Evolutionary conservation across 2,797 vertebrate species (phyloP), one percentile per base, ranked within the genome.

Genomic region (Glyptemys insculpta): DNA sequence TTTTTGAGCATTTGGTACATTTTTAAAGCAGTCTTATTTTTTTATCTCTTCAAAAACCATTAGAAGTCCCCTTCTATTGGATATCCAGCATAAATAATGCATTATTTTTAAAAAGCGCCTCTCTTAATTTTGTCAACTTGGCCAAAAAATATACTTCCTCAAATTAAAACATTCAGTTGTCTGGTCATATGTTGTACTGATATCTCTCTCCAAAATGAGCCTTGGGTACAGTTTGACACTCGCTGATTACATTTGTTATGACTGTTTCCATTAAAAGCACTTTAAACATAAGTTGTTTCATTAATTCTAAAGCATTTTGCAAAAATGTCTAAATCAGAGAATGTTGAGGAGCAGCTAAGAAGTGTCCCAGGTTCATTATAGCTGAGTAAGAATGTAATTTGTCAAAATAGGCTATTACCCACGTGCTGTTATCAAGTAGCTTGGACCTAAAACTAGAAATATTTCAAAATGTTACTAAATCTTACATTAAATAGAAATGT

Each of bases 41-140:
- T 92, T 87, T 81, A 10, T 89, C 27, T 91, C 50, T 86, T 86
- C 54, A 52, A n/a, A 94, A 92, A 29, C 44, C 21, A 87, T 94
- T 89, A 12, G 50, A 84, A 86, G 56, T 90, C 90, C 41, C 41
- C 27, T 89, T 88, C 81, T 76, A 5, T 41, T 25, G 7, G 72
- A 29, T 76, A 47, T 29, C 41, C 21, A 44, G 72, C 41, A 47
- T 47, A 16, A 47, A 76, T 76, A 82, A 85, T 81, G 14, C 10
- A 0, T 50, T 25, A 5, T 50, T 94, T 92, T 81, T 74, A 52
- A 96, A 81, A 57, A 88, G 47, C 9, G 49, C 7, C 34, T 93
- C 14, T 93, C 29, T 72, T 4, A 72, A 12, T 21, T 84, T 81
- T 94, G 74, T 76, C 8, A 49, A 3, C 27, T 49, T 78, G 47